These are phyloP conservation scores for Cheilosia impressa DNA, from an alignment of 2,888 invertebrate genomes.

Conservation along the genomic window DNA sequence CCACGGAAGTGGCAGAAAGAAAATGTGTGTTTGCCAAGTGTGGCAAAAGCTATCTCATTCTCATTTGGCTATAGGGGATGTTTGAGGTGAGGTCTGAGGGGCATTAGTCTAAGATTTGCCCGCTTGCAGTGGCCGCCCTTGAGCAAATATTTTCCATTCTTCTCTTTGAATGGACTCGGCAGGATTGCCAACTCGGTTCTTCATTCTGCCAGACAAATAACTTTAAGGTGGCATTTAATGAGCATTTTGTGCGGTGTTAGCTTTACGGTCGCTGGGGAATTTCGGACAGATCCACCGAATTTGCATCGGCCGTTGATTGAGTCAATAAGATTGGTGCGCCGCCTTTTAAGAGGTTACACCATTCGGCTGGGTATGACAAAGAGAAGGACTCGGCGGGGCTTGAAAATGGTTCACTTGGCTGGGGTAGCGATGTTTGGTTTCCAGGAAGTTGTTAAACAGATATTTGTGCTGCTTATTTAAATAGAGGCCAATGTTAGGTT, in stretches of 20 bases:
- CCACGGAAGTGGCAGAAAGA: background rate
- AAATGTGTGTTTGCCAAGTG: slow-evolving; percentile 56
- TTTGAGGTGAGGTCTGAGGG: slow-evolving; percentile 38
- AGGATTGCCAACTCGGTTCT: slow-evolving; percentile 18
- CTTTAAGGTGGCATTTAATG: background rate
- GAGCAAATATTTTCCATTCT: slow-evolving; percentile 20
- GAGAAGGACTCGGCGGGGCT: no score
- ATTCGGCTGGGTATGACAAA: no score
- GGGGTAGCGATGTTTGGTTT: no score
- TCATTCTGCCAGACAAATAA: background rate
- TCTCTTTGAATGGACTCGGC: background rate
- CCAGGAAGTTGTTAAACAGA: no score
- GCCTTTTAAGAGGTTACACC: no score
- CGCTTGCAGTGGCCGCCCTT: slow-evolving; percentile 31
- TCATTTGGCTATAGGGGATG: slow-evolving; percentile 62
- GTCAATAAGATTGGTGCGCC: no score
- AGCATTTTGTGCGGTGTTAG: background rate
- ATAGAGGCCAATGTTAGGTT: no score
- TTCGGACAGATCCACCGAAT: background rate
- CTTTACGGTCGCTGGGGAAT: background rate
- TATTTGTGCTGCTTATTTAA: no score
- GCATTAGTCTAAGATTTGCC: slow-evolving; percentile 55
- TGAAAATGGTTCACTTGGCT: no score
- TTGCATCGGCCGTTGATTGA: no score
- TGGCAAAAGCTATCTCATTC: slow-evolving; percentile 39